Evolutionary conservation across 2,888 invertebrate species (phyloP), one percentile per base, ranked within the genome.

Genomic region (Leucozona laternaria): DNA sequence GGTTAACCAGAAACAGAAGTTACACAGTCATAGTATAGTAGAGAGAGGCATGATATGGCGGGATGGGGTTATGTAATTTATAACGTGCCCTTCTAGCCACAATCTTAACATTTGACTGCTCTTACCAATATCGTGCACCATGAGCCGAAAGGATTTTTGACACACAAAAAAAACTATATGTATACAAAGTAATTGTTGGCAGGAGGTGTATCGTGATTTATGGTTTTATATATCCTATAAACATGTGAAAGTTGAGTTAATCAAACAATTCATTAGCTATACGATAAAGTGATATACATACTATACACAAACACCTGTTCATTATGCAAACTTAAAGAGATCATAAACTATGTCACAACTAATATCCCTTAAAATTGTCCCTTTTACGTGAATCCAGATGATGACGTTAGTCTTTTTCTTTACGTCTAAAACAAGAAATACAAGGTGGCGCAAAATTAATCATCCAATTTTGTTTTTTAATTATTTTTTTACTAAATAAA

Each of bases 11-110:
- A 85, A 72, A 48, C 45, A 31, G 43, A 62, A 43, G 62, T 58
- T 28, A 53, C 37, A 13, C 4, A 28, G 20, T 50, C 22, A 48
- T 11, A 58, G 5, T 13, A 25, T 6, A 4, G 5, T 50, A 75
- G 50, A 79, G 66, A 40, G 70, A 71, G 58, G 73, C 55, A n/a
- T n/a, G n/a, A n/a, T n/a, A 76, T 66, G 34, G 45, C 72, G 79
- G 77, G 80, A 80, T 73, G 68, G 28, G 37, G 70, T 85, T 85
- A 85, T 85, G 77, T 80, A 85, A 85, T 77, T 70, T 73, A 80
- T 53, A 77, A 60, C 62, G 53, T 85, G 80, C 85, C 85, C 85
- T 85, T 85, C 80, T 80, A 77, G 80, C 77, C 77, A 62, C 77
- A 60, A 73, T 68, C 72, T 71, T 60, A 72, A 79, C 77, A 78